Conservation (phyloP, 2,888 invertebrate species). For the Idaea straminata region DNA sequence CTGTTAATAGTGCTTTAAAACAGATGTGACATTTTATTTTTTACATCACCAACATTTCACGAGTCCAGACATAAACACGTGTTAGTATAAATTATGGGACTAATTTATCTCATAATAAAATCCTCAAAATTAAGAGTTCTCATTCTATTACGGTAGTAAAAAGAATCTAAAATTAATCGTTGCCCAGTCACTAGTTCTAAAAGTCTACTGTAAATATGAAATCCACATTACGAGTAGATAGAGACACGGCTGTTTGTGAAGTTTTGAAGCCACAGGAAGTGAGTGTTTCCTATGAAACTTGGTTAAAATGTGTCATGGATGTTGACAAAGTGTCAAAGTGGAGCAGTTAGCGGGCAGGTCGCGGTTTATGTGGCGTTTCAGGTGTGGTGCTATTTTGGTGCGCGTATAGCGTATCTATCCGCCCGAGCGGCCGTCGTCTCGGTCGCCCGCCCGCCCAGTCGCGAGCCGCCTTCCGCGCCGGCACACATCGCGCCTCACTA, state of each 20-base stretch:
- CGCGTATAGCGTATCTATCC: slow-evolving; percentile 41
- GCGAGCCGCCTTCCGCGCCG: slow-evolving; percentile 45
- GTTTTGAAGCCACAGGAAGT: slow-evolving; percentile 20
- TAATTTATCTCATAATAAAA: slow-evolving; percentile 20
- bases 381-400: slow-evolving; percentile 75
- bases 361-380: slow-evolving; percentile 61
- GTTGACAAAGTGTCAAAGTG: slow-evolving; percentile 61
- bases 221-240: no score
- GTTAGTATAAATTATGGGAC: slow-evolving; percentile 28
- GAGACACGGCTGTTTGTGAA: slow-evolving; percentile 10
- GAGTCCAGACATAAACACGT: slow-evolving; percentile 22
- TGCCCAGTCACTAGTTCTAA: no score
- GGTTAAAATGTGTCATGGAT: slow-evolving; percentile 48
- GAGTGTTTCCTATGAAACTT: slow-evolving; percentile 26
- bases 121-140: slow-evolving; percentile 21
- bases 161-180: slow-evolving; percentile 27
- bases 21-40: slow-evolving; percentile 24
- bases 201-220: no score
- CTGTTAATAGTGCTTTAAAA: slow-evolving; percentile 2
- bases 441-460: slow-evolving; percentile 66
- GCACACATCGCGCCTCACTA: slow-evolving; percentile 34
- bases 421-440: slow-evolving; percentile 36
- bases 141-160: slow-evolving; percentile 20
- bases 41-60: slow-evolving; percentile 12
- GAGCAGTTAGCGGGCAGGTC: slow-evolving; percentile 57